phyloP scores from a whole-genome alignment of 2,888 invertebrate genomes.

The Punctoribates punctum region DNA sequence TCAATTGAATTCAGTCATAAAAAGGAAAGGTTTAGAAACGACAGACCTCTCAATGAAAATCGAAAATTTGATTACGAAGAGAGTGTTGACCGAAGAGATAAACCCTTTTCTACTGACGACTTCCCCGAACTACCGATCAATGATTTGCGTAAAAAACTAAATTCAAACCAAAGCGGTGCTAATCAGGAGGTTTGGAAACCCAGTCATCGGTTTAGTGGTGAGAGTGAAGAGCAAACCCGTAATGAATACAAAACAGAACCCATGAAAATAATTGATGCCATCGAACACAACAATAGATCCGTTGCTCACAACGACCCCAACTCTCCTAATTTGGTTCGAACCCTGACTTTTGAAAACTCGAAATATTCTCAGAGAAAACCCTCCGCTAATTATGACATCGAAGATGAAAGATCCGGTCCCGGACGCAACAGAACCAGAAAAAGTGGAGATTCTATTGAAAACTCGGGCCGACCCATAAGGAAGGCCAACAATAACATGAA shows the following conservation, averaged over 20 bases:
- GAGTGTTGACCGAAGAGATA: constrained; percentile 21
- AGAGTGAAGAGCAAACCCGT: not conserved
- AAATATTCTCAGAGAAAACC: constrained; percentile 34
- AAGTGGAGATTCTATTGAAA: constrained; percentile 12
- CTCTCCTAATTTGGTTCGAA: constrained; percentile 39
- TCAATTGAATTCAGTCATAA: constrained; percentile 4
- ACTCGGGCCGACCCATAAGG: constrained; percentile 39
- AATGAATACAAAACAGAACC: constrained; percentile 27
- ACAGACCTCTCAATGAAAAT: constrained; percentile 1
- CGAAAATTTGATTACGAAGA: constrained; percentile 3
- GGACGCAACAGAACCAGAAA: constrained; percentile 40
- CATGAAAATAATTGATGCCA: constrained; percentile 33
- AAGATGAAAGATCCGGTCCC: constrained; percentile 33
- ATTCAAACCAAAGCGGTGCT: not conserved
- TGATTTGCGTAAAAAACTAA: constrained; percentile 22
- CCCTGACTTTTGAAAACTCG: constrained; percentile 47
- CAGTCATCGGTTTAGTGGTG: not conserved
- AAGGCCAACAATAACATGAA: constrained; percentile 27
- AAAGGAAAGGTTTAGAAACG: not conserved
- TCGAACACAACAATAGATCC: constrained; percentile 24
- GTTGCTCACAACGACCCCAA: not conserved
- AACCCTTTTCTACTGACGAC: constrained; percentile 40
- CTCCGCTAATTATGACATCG: not conserved
- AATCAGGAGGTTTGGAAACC: constrained; percentile 38
- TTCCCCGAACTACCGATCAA: constrained; percentile 41